These are phyloP conservation scores for Tyrannus savana DNA, from an alignment of 2,113 vertebrate genomes.

Conservation along the genomic window DNA sequence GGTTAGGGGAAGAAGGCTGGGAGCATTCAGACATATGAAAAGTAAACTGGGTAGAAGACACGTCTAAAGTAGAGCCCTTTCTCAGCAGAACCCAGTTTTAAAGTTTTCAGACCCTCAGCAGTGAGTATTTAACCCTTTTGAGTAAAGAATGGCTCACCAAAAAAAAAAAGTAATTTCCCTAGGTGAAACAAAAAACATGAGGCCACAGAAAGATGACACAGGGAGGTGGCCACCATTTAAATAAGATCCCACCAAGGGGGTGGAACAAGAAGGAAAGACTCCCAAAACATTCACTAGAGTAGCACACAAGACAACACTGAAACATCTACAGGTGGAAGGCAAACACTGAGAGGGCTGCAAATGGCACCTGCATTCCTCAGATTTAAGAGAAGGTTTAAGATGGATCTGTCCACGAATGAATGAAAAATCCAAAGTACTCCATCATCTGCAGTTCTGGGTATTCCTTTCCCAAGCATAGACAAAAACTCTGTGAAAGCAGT, in stretches of 20 bases:
- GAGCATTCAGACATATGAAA: not conserved
- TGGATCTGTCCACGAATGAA: fast-evolving
- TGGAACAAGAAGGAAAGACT: not conserved
- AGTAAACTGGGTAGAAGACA: not conserved
- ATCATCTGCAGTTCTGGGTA: not conserved
- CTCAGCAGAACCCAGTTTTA: not conserved
- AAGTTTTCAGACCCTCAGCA: not conserved
- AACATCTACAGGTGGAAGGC: not conserved
- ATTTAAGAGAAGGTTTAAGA: not conserved
- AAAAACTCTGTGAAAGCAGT: not conserved
- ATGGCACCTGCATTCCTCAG: not conserved
- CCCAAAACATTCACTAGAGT: not conserved
- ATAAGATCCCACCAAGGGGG: not conserved
- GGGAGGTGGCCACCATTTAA: not conserved
- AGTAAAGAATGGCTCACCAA: not conserved
- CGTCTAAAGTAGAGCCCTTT: not conserved
- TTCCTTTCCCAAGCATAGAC: not conserved
- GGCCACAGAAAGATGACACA: not conserved
- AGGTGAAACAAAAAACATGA: not conserved
- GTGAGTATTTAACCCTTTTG: not conserved
- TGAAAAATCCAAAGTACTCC: not conserved
- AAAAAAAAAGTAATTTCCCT: not conserved
- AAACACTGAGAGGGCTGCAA: not conserved
- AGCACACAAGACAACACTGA: not conserved
- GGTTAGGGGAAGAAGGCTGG: not conserved